phyloP scores from a whole-genome alignment of 2,888 invertebrate genomes.

The Acleris laterana region DNA sequence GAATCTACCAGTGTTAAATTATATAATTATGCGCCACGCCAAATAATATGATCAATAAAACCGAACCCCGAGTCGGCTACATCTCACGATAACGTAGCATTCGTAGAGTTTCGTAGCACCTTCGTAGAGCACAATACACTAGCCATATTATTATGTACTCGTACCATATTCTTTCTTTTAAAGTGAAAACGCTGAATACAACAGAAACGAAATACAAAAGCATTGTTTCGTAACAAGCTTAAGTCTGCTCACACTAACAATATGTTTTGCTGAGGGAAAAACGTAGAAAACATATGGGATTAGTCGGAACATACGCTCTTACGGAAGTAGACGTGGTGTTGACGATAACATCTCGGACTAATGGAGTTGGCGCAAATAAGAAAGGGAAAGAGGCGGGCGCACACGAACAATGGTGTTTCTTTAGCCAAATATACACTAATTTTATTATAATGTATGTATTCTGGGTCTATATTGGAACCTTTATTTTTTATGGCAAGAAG shows the following conservation, averaged over 20 bases:
- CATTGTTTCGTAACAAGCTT: conserved; percentile 22
- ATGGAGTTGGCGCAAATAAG: conserved; percentile 35
- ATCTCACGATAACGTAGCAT: not conserved
- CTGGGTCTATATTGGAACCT: too few relatives aligned
- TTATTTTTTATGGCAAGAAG: too few relatives aligned
- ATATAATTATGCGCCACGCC: too few relatives aligned
- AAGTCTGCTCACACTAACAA: conserved; percentile 10
- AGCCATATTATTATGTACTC: not conserved
- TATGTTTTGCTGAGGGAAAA: conserved; percentile 4
- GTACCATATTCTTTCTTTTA: not conserved
- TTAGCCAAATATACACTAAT: too few relatives aligned
- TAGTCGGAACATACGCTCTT: conserved; percentile 6
- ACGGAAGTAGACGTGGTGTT: not conserved
- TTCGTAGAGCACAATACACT: conserved; percentile 3
- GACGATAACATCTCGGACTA: conserved; percentile 36
- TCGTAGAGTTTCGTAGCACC: conserved; percentile 10
- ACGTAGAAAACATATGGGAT: conserved; percentile 18
- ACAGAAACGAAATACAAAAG: conserved; percentile 14
- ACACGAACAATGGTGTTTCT: not conserved
- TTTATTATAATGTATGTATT: too few relatives aligned
- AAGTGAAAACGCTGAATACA: conserved; percentile 3
- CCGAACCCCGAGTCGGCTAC: too few relatives aligned
- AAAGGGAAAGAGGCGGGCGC: conserved; percentile 10
- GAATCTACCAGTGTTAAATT: too few relatives aligned
- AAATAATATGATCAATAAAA: too few relatives aligned